Evolutionary conservation across 2,888 invertebrate genomes (phyloP).

Genomic region (Endotricha flammealis): DNA sequence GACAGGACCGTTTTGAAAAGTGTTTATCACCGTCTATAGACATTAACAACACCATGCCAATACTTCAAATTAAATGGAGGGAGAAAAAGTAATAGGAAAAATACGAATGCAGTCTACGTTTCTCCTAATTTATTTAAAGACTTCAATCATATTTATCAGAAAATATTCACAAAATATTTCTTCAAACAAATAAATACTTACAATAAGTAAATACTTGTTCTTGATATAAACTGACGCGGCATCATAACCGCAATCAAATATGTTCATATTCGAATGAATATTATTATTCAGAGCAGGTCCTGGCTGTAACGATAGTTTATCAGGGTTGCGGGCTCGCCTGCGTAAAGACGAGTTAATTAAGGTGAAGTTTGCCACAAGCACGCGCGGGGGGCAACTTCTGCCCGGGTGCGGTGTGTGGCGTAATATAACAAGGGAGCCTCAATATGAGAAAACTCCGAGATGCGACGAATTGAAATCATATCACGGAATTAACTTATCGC

Average conservation of each 20-base stretch:
- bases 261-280: conserved; percentile 7
- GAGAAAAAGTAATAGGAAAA: no score
- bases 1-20: no score
- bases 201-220: no score
- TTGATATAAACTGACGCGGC: no score
- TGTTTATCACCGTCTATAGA: no score
- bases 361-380: conserved; percentile 40
- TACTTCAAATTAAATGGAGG: no score
- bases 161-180: no score
- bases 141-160: no score
- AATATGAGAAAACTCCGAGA: background rate
- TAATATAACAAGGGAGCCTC: background rate
- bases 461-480: background rate
- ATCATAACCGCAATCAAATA: background rate
- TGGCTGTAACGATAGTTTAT: conserved; percentile 47
- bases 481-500: background rate
- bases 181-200: no score
- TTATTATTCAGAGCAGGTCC: conserved; percentile 17
- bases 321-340: conserved; percentile 34
- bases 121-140: no score
- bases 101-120: no score
- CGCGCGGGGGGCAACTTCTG: background rate
- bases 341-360: conserved; percentile 61
- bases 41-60: no score
- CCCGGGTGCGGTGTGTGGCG: background rate